Base-by-base conservation (phyloP, 2,797 vertebrate genomes). In the Rhynchonycteris naso region DNA sequence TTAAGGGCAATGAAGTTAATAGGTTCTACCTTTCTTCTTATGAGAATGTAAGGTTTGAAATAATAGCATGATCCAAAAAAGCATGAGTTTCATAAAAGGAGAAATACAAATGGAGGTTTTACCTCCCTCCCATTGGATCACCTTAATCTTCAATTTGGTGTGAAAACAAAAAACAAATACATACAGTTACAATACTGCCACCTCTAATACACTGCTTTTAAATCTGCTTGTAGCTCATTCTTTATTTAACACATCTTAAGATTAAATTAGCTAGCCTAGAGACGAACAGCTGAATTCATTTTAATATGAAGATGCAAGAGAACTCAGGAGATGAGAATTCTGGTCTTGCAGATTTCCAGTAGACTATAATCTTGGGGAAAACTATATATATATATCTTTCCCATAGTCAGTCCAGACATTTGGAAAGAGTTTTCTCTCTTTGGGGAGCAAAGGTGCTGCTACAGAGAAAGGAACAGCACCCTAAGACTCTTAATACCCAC, bases 221-320 rank as follows among this genome's bases (percentile, higher is more conserved):
- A 82, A 74, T 76, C 50, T 66, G 71, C 79, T 91, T 94, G 94
- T 83, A 86, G 30, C 50, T 95, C 52, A 11, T 59, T 85, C 66
- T 89, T 80, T 83, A 52, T 50, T 61, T 68, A 83, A 56, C 38
- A 83, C 28, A n/a, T 38, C 43, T 56, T 83, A 6, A 43, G 8
- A 88, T 58, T n/a, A 43, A 93, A 47, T 95, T 59, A 83, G 21
- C 16, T 59, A 63, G 33, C 69, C n/a, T 71, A n/a, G 35, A 72
- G 24, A 68, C 76, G 19, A 74, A 88, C 85, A 95, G n/a, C 52
- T 87, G 72, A 80, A 38, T 89, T 80, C 18, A 61, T 81, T 88
- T 93, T 71, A 72, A 61, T 79, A 43, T 63, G 74, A 88, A 93
- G 88, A 87, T 61, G 13, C 24, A 75, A 87, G 56, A 71, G 81